phyloP scores from a whole-genome alignment of 2,888 invertebrate genomes.

The Trilocha varians region DNA sequence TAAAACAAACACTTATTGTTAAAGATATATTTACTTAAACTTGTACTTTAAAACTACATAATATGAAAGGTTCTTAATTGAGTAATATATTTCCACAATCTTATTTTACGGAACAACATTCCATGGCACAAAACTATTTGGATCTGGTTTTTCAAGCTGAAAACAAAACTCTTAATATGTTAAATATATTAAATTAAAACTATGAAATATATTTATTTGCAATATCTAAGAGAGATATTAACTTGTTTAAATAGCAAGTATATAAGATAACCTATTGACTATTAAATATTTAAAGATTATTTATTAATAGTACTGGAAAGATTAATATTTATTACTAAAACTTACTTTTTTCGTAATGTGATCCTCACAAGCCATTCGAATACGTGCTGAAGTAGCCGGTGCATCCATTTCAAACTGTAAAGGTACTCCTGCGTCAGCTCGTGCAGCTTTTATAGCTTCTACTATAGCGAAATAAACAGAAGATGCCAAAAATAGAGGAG shows the following conservation, averaged over 20 bases:
- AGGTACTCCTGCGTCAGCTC: conserved; percentile 78
- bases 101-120: conserved; percentile 71
- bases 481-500: conserved; percentile 92
- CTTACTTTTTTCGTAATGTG: conserved; percentile 83
- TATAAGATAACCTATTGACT: too few species aligned
- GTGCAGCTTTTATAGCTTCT: conserved; percentile 86
- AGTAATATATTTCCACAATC: background rate
- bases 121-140: conserved; percentile 76
- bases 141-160: conserved; percentile 72
- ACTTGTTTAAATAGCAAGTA: too few species aligned
- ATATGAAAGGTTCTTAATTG: background rate
- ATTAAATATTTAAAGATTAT: too few species aligned
- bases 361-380: conserved; percentile 92
- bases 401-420: conserved; percentile 79
- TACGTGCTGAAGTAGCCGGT: conserved; percentile 91
- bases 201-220: background rate
- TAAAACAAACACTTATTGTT: too few species aligned
- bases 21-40: too few species aligned
- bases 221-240: too few species aligned
- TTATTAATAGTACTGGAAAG: too few species aligned
- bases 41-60: too few species aligned
- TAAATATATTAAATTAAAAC: background rate
- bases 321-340: background rate
- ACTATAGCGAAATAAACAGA: conserved; percentile 92
- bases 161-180: conserved; percentile 23